Evolutionary conservation across 2,888 invertebrate species (phyloP), one percentile per base, ranked within the genome.

Genomic region (Spodoptera exigua): DNA sequence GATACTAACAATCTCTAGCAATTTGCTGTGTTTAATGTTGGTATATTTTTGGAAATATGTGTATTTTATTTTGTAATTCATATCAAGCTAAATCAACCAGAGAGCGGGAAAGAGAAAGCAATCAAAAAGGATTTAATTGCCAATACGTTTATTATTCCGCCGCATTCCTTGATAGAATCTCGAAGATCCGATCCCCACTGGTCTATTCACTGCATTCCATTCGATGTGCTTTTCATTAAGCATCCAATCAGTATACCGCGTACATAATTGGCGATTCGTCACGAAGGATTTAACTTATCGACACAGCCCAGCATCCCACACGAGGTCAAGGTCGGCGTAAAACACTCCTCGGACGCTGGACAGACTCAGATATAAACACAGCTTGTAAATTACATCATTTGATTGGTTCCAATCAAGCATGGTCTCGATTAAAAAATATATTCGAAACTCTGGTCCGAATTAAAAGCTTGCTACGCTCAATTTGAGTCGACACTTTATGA

Each of bases 341-440:
- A 79, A 76, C 67, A 76, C 69, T 72, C 74, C 49, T 76, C 74
- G 73, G 70, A 66, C 79, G 63, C 57, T 56, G 64, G 69, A 74
- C 78, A 84, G 82, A 84, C 82, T 79, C 81, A 74, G 76, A 79
- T 76, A 82, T 82, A 80, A 84, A 84, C 83, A 82, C 82, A 72
- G 84, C 78, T 82, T 84, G 87, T 93, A 92, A 92, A 93, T 89
- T 86, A 91, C 81, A 85, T 86, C 84, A 88, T 91, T 89, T 90
- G 89, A 93, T 93, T 90, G 89, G 91, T 91, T 91, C 92, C 91
- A 92, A 92, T 91, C 89, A 91, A 86, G 81, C 77, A 85, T 82
- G 85, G 84, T 85, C 78, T 85, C 88, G 86, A 89, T 91, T 89
- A 89, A 89, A 90, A 80, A 88, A 86, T 82, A 79, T 81, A 85